Evolutionary conservation across 2,113 vertebrate genomes (phyloP), one percentile per base, ranked within the genome.

Genomic region (Prunella fulvescens): DNA sequence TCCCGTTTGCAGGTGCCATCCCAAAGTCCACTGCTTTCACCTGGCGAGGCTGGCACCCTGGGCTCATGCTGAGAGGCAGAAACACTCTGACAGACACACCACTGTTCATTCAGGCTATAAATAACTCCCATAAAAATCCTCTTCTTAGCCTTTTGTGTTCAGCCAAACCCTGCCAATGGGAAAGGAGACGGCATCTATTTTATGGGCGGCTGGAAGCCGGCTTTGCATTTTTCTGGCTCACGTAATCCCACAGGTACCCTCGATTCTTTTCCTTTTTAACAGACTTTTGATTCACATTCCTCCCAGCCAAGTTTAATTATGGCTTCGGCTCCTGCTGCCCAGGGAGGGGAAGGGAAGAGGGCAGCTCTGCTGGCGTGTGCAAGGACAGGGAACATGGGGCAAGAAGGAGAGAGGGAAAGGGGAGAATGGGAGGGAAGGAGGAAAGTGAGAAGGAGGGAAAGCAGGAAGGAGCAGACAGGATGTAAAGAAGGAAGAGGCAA

Each of bases 301-400:
- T 96, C 80, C 35, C 69, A 94, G 87, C 82, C 84, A 91, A 82
- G 77, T 95, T 94, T 94, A 97, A 97, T 96, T 91, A 95, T 8
- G 16, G 54, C 82, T 80, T 90, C 10, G 0, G 44, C 53, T 97
- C 47, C 70, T 0, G 6, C 76, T 88, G 81, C 79, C 81, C 10
- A 2, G 37, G 83, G 39, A 88, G 51, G 65, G 73, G 35, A 86
- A 70, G 57, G 45, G 28, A 42, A 88, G 53, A 90, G 50, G 25
- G 53, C 50, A 69, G 22, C 58, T 76, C 45, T 91, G 62, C 53
- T 45, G 5, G 20, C 18, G 15, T 11, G 9, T 6, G 60, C 39
- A 40, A 47, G 42, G 40, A 28, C 33, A 77, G 0, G 5, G 39
- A n/a, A 20, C 29, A 13, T 0, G 8, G n/a, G 42, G 6, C 1